Conservation (phyloP, 2,113 vertebrate genomes). For the Anhinga rufa region DNA sequence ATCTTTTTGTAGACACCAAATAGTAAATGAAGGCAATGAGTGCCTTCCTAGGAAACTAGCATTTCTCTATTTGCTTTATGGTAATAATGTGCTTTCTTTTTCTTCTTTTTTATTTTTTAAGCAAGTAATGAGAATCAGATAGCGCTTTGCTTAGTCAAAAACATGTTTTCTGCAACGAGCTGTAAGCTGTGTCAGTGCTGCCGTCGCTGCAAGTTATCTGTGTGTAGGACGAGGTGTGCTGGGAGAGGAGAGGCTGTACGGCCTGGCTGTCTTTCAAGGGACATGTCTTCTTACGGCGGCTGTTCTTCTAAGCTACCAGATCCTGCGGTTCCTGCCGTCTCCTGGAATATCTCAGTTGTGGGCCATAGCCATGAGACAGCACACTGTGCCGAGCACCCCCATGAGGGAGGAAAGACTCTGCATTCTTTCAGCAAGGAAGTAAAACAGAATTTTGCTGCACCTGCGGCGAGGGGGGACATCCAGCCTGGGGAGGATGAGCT, state of each 20-base stretch:
- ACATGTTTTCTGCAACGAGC: neutral
- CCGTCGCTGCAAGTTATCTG: neutral
- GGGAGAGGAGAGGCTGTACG: neutral
- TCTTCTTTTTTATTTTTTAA: neutral
- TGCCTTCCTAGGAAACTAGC: neutral
- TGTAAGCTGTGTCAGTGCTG: neutral
- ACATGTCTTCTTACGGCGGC: neutral
- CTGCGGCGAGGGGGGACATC: neutral
- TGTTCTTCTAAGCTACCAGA: neutral
- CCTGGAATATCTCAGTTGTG: neutral
- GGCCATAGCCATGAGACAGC: neutral
- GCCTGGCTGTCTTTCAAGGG: neutral
- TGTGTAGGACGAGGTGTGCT: neutral
- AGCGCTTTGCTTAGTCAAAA: neutral
- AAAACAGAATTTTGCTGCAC: neutral
- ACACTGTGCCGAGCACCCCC: fast-evolving
- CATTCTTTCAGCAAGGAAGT: neutral
- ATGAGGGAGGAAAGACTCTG: neutral
- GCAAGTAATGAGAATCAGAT: neutral
- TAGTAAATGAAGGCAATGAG: neutral
- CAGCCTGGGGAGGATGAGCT: neutral
- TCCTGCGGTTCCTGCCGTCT: neutral
- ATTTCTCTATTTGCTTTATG: neutral
- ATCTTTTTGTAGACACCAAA: neutral
- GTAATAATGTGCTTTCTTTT: neutral